Evolutionary conservation across 2,888 invertebrate species (phyloP), one percentile per base, ranked within the genome.

Genomic region (Carpatolechia fugitivella): DNA sequence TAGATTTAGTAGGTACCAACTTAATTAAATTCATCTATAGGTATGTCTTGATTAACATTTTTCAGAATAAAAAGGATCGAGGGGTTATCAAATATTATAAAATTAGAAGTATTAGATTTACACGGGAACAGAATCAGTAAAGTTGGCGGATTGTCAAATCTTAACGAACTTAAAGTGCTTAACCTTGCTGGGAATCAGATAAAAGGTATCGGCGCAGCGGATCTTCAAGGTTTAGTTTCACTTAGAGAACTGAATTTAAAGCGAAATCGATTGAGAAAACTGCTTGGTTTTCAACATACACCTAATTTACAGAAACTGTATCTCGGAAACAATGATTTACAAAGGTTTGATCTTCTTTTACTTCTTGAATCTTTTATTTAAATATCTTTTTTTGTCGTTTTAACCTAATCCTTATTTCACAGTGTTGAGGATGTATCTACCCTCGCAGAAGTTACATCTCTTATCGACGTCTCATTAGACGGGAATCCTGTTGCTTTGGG

Each of bases 161-260:
- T 97, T 60, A 90, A 88, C 52, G 95, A 96, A 66, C 85, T 98
- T 51, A 96, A 98, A 84, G 97, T 98, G 11, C 91, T 98, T 49
- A 98, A 98, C 87, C 91, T 98, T 69, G 98, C 98, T 48, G 98
- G 98, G 20, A 98, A 98, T 87, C 95, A 95, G 77, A 94, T 98
- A 54, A 92, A 94, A 64, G 92, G 91, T 64, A 93, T 98, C 54
- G 94, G 95, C 46, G 91, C 91, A 58, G 92, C 93, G 56, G 97
- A 97, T 74, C 92, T 98, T 55, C 91, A 92, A 61, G 97, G 97
- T 0, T 85, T 98, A 58, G 85, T 91, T 24, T 93, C 95, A 1
- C 82, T 98, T 36, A 94, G 95, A 61, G 98, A 98, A 76, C 85
- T 98, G 51, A 98, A 98, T 86, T 89, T 98, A 36, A 94, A 97